phyloP scores from a whole-genome alignment of 2,113 vertebrate species.

The Urocynchramus pylzowi region DNA sequence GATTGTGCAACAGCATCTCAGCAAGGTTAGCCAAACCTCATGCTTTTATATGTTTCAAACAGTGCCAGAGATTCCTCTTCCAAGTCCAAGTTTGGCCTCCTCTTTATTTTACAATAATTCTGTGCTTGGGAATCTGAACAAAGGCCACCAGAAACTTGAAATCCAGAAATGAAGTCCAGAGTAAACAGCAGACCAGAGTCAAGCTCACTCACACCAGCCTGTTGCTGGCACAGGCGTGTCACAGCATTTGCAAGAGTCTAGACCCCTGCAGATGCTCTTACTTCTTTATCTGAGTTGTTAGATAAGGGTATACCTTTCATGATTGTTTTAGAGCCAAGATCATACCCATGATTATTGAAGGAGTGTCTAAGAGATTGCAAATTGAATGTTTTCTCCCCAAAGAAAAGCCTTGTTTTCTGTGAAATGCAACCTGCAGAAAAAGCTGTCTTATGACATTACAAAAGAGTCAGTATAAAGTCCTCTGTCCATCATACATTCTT shows the following conservation, averaged over 20 bases:
- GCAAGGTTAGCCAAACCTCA: slow-evolving; percentile 53
- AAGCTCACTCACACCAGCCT: not conserved
- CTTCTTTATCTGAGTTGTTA: not conserved
- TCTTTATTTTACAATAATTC: slow-evolving; percentile 36
- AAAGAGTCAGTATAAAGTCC: not conserved
- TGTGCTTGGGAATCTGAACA: slow-evolving; percentile 28
- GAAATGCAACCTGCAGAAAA: not conserved
- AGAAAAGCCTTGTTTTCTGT: not conserved
- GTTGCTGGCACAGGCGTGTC: not conserved
- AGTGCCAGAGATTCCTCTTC: slow-evolving; percentile 13
- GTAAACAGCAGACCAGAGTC: not conserved
- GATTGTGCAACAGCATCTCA: slow-evolving; percentile 36
- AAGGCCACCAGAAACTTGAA: slow-evolving; percentile 45
- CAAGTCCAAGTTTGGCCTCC: slow-evolving; percentile 7
- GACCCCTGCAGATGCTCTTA: not conserved
- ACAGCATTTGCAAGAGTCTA: not conserved
- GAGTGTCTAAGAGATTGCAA: not conserved
- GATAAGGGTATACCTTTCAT: not conserved
- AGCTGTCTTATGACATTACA: not conserved
- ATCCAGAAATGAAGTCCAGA: slow-evolving; percentile 24
- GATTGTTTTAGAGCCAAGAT: not conserved
- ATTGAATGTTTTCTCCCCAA: not conserved
- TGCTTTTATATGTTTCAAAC: slow-evolving; percentile 27
- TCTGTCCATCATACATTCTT: not conserved
- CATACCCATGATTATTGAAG: not conserved